Evolutionary conservation across 2,888 invertebrate genomes (phyloP).

Genomic region (Cotesia congregata): DNA sequence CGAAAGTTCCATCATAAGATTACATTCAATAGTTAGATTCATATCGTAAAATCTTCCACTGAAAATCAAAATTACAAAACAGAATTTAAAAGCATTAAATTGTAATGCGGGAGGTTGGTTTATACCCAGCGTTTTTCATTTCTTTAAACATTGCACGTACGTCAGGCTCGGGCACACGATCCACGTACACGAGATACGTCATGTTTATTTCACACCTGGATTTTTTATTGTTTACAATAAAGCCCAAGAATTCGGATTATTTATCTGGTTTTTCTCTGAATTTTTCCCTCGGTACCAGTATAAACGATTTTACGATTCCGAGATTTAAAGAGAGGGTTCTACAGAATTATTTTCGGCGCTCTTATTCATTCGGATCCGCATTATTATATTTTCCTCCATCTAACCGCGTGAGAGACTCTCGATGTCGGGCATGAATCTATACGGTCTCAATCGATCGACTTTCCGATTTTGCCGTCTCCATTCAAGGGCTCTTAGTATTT

Average conservation of each 20-base stretch:
- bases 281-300: too few relatives aligned
- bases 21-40: too few relatives aligned
- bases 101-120: neutral
- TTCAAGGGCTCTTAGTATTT: neutral
- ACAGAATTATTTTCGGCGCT: neutral
- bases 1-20: too few relatives aligned
- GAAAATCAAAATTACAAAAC: too few relatives aligned
- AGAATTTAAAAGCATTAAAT: too few relatives aligned
- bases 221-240: neutral
- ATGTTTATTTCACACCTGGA: conserved; percentile 24
- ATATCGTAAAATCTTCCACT: too few relatives aligned
- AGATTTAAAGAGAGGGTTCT: neutral
- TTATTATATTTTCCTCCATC: neutral
- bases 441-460: conserved; percentile 1
- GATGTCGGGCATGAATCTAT: neutral
- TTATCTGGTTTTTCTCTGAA: too few relatives aligned
- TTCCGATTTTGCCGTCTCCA: conserved; percentile 7
- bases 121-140: neutral
- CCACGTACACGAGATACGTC: conserved; percentile 24
- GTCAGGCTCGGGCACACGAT: conserved; percentile 19
- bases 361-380: neutral
- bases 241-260: too few relatives aligned
- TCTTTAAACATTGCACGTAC: conserved; percentile 12
- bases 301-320: too few relatives aligned
- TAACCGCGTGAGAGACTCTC: neutral